Conservation (phyloP, 2,888 invertebrate species). For the Eupsilia transversa region DNA sequence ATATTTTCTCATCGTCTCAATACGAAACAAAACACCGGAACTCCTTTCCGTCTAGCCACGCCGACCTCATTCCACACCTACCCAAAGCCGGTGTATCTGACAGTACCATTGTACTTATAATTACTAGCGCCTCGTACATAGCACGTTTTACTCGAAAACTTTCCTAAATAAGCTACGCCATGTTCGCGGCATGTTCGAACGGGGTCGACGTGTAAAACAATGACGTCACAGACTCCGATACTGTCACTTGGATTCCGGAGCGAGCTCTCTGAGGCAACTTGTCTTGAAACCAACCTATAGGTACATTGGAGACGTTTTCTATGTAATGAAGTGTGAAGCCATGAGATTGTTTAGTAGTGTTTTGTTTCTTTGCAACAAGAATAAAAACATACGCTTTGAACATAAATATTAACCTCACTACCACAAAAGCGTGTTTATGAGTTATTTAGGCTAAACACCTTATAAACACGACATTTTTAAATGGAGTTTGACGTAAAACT, state of each 20-base stretch:
- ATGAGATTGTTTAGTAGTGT: not conserved
- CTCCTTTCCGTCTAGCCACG: conserved; percentile 26
- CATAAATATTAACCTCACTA: no score
- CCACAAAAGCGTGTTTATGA: no score
- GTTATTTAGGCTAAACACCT: no score
- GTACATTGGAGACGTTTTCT: conserved; percentile 29
- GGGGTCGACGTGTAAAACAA: conserved; percentile 78
- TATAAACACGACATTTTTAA: no score
- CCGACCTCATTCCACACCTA: conserved; percentile 36
- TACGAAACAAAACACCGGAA: not conserved
- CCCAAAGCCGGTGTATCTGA: conserved; percentile 31
- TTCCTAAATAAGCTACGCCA: conserved; percentile 67
- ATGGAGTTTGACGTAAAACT: no score
- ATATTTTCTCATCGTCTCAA: not conserved
- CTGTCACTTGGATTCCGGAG: conserved; percentile 80
- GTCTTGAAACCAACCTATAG: conserved; percentile 54
- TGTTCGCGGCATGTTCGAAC: conserved; percentile 64
- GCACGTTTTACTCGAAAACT: conserved; percentile 60
- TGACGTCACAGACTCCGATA: conserved; percentile 78
- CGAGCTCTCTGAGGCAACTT: conserved; percentile 74
- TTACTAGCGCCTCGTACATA: conserved; percentile 38
- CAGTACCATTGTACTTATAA: conserved; percentile 58
- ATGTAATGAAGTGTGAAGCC: conserved; percentile 17
- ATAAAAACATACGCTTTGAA: not conserved
- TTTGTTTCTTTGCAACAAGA: not conserved